Evolutionary conservation across 2,113 vertebrate genomes (phyloP), one percentile per base, ranked within the genome.

Genomic region (Otolemur garnettii): DNA sequence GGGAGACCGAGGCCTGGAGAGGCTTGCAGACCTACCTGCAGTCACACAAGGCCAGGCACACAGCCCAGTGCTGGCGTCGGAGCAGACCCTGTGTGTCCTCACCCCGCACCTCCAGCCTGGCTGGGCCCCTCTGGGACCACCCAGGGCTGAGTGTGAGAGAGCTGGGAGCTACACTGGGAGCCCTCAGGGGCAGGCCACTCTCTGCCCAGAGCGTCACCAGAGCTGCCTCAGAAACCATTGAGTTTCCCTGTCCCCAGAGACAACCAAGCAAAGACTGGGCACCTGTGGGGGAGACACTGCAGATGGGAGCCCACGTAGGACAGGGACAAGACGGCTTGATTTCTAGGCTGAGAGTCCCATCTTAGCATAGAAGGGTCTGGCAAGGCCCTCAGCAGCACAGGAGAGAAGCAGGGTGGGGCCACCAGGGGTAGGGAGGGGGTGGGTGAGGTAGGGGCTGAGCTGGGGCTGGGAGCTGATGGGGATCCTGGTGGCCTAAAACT

Each of bases 271-370:
- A 69, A 71, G 38, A 26, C 75, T 21, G 55, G 84, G 50, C 14
- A 0, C 9, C 9, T 68, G 1, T 1, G 13, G 7, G 9, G 0
- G 42, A 22, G 11, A 6, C 1, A 2, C 42, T 3, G 22, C 22
- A 22, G 85, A 18, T 50, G 77, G 53, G 42, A 55, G 64, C 59
- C 9, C 0, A 2, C 12, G 0, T 12, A 2, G 4, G 26, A 4
- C 1, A 13, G 68, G 90, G 35, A 5, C 55, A 12, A 38, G 33
- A 14, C 2, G 6, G 2, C 28, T 12, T 55, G 53, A 35, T 28
- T 87, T 71, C 66, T 69, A 10, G 66, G 19, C 26, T 21, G 57
- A 62, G 79, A 22, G 64, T 35, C 64, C 21, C 21, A 13, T 24
- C 3, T 33, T 15, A 22, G 22, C 26, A 9, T 35, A 8, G 14